Base-by-base conservation (phyloP, 2,113 vertebrate species). In the Coturnix japonica region DNA sequence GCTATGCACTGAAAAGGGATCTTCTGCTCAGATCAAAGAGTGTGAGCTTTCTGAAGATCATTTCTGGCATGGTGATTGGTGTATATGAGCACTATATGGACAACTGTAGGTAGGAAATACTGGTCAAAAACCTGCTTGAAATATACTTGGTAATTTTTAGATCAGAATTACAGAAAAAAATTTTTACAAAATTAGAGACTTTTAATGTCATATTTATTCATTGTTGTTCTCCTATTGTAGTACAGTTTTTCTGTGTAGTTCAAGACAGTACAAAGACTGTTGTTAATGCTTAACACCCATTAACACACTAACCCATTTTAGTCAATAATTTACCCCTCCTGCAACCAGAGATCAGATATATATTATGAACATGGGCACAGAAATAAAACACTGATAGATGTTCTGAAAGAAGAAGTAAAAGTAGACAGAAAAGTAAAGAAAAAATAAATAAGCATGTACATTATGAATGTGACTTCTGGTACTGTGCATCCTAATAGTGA, bases 311-410 rank as follows among this genome's bases (percentile, higher is more conserved):
- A 89, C 85, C 54, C 87, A 54, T 60, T 95, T 95, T 64, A 92
- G 87, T 82, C 82, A 87, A 81, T 74, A 85, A 94, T 95, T 96
- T 91, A 94, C 93, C 95, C 93, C 87, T 95, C 87, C 94, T 96
- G 95, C 91, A 95, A 92, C 94, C 94, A 94, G 91, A 85, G 43
- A 95, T 85, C 9, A 26, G 79, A 80, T 80, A 85, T 63, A 94
- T 95, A 82, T 43, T 85, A 80, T 88, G 87, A 91, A 74, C 6
- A 39, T 31, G 54, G 89, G 33, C 21, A 59, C 79, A 82, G 93
- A 91, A 87, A 80, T 46, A 79, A 92, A 82, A 95, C 91, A 73
- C 47, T 73, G 33, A 49, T 51, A 46, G 81, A 43, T 64, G 4
- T 10, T 80, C 47, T 92, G 91, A 80, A 93, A 91, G 85, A 12